These are phyloP conservation scores for Heliconius erato DNA, from an alignment of 2,888 invertebrate genomes.

Conservation along the genomic window DNA sequence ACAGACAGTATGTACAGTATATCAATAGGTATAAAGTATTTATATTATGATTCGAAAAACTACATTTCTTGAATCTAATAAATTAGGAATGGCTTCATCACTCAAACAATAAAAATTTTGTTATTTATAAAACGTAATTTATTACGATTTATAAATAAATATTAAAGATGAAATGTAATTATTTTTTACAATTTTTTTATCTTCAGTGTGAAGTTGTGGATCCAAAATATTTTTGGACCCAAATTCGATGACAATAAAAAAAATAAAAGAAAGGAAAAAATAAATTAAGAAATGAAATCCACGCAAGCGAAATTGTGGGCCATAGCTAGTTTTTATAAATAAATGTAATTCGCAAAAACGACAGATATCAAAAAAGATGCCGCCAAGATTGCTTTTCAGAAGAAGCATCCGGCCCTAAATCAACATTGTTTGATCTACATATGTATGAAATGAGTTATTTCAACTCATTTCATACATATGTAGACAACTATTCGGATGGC, in stretches of 20 bases:
- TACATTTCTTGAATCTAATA: too few relatives aligned
- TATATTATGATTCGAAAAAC: not conserved
- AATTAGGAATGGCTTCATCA: too few relatives aligned
- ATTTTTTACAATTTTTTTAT: too few relatives aligned
- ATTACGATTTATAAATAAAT: too few relatives aligned
- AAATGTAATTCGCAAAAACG: not conserved
- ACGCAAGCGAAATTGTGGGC: not conserved
- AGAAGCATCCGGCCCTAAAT: conserved; percentile 6
- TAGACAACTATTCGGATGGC: not conserved
- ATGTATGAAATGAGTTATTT: conserved; percentile 3
- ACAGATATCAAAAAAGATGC: not conserved
- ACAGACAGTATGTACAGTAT: not conserved
- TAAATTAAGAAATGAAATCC: not conserved
- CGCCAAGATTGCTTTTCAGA: conserved; percentile 1
- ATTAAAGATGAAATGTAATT: too few relatives aligned
- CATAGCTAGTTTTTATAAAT: not conserved
- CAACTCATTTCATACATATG: too few relatives aligned
- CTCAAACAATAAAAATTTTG: too few relatives aligned
- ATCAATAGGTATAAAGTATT: not conserved
- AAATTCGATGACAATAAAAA: not conserved
- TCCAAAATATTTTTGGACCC: not conserved
- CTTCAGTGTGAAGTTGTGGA: too few relatives aligned
- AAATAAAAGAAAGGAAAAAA: not conserved
- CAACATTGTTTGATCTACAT: conserved; percentile 15
- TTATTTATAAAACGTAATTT: too few relatives aligned